Conservation (phyloP, 1,140 invertebrate species). For the Drosophila kanapiae region DNA sequence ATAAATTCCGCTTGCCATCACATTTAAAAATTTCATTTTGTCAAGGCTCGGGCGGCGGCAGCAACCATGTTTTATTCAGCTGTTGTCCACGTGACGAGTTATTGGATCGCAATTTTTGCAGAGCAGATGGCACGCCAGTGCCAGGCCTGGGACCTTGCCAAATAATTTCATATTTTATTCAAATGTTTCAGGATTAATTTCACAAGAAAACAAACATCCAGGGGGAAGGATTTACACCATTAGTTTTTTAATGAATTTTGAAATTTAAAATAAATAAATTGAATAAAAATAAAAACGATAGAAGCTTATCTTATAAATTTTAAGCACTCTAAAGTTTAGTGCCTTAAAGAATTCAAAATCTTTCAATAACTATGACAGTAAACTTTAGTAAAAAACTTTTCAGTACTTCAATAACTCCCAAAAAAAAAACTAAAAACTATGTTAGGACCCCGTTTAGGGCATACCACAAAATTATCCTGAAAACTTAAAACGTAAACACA, state of each 20-base stretch:
- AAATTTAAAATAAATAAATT: too few relatives aligned
- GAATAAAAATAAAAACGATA: too few relatives aligned
- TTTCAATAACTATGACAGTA: too few relatives aligned
- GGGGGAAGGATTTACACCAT: not conserved
- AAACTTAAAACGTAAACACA: not conserved
- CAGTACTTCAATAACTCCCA: not conserved
- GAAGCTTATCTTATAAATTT: not conserved
- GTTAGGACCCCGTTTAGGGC: not conserved
- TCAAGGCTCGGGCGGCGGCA: constrained; percentile 3
- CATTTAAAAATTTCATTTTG: constrained; percentile 44
- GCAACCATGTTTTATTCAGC: constrained; percentile 9
- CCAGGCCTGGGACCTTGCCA: not conserved
- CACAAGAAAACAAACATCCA: too few relatives aligned
- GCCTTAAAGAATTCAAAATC: too few relatives aligned
- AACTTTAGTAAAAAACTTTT: not conserved
- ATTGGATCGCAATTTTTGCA: constrained; percentile 12
- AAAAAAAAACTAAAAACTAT: not conserved
- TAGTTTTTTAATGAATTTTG: not conserved
- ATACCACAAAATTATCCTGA: not conserved
- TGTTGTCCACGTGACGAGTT: constrained; percentile 19
- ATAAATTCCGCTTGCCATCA: constrained; percentile 45
- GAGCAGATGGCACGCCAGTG: not conserved
- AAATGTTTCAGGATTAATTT: not conserved
- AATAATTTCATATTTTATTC: constrained; percentile 4
- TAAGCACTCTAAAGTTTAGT: too few relatives aligned